Evolutionary conservation across 2,113 vertebrate species (phyloP).

Genomic region (Cyprinus carpio): DNA sequence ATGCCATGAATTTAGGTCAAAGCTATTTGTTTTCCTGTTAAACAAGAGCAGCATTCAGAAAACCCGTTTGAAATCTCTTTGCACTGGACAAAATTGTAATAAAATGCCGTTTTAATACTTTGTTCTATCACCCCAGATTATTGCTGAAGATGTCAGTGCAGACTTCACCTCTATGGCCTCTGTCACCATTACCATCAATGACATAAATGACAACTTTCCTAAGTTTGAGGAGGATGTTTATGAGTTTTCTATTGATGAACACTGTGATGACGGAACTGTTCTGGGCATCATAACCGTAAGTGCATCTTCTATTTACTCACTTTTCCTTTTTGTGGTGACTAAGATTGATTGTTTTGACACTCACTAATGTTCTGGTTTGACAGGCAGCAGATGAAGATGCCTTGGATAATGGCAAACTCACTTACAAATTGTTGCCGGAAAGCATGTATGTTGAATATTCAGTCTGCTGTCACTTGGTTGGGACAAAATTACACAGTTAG

Average conservation of each 20-base stretch:
- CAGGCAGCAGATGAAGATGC: slow-evolving; percentile 87
- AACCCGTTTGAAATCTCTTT: not conserved
- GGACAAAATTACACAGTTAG: not conserved
- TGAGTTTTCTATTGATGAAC: slow-evolving; percentile 67
- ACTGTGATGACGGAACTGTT: slow-evolving; percentile 69
- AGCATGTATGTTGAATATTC: slow-evolving; percentile 79
- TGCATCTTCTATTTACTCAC: not conserved
- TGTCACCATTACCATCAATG: slow-evolving; percentile 81
- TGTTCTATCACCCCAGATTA: slow-evolving; percentile 73
- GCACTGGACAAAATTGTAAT: not conserved
- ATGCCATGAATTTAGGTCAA: not conserved
- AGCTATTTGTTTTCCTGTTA: not conserved
- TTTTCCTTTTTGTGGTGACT: not conserved
- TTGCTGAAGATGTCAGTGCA: slow-evolving; percentile 73
- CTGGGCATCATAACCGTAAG: slow-evolving; percentile 77
- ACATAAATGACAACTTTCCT: slow-evolving; percentile 87
- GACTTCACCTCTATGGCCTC: slow-evolving; percentile 68
- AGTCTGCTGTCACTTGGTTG: not conserved
- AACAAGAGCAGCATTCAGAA: not conserved
- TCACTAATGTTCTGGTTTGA: slow-evolving; percentile 19
- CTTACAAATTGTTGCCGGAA: slow-evolving; percentile 82
- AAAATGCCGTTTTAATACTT: not conserved
- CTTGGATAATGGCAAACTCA: slow-evolving; percentile 75
- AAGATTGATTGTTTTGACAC: not conserved
- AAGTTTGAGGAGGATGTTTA: slow-evolving; percentile 75